A percentile compares a stretch with the other conserved stretches of the same genome.
phyloP scores from a whole-genome alignment of 2,113 vertebrate genomes.

The Colossoma macropomum region DNA sequence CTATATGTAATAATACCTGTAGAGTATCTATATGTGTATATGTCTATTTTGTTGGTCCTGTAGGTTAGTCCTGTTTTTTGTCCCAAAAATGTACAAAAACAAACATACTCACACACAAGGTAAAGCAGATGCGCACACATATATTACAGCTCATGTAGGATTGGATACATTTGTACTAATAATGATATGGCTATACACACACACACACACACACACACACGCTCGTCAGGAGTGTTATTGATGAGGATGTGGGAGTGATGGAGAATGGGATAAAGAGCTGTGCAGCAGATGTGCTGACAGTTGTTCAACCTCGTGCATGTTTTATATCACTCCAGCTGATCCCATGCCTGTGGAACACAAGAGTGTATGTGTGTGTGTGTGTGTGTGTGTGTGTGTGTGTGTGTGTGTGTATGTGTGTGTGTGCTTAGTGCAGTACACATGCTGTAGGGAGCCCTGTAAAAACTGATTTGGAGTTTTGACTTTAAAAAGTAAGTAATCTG shows the following conservation, averaged over 20 bases:
- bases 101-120: too few relatives aligned
- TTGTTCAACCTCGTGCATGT: slow-evolving; percentile 47
- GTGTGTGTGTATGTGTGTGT: slow-evolving; percentile 33
- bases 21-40: too few relatives aligned
- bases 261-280: slow-evolving; percentile 32
- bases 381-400: slow-evolving; percentile 34
- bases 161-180: slow-evolving; percentile 14
- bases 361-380: slow-evolving; percentile 26
- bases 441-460: not conserved
- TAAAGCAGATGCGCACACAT: too few relatives aligned
- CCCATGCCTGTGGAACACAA: slow-evolving; percentile 18
- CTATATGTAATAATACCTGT: too few relatives aligned
- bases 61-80: too few relatives aligned
- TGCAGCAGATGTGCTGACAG: slow-evolving; percentile 51
- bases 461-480: too few relatives aligned
- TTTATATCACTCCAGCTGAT: slow-evolving; percentile 45
- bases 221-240: slow-evolving; percentile 54
- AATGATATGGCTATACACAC: slow-evolving; percentile 35
- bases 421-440: not conserved
- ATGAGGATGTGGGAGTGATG: slow-evolving; percentile 50
- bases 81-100: too few relatives aligned
- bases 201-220: slow-evolving; percentile 35
- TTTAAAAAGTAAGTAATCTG: too few relatives aligned
- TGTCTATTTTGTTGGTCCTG: too few relatives aligned
- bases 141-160: too few relatives aligned